These are phyloP conservation scores for Podargus strigoides DNA, from an alignment of 2,797 vertebrate genomes.

Conservation along the genomic window DNA sequence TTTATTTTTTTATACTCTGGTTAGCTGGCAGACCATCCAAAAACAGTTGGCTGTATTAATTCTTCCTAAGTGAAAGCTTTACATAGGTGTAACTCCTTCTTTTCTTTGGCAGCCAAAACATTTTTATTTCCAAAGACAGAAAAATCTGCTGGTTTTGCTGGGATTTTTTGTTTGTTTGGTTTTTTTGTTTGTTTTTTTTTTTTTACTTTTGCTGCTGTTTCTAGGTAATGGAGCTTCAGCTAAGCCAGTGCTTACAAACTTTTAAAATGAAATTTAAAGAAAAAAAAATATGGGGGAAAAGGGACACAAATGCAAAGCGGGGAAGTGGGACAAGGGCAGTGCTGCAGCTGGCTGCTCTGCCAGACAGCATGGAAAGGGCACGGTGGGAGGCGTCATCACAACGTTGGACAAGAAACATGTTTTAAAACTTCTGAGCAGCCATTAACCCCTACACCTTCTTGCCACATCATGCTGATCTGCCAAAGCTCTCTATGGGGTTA, in stretches of 20 bases:
- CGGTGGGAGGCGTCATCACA: neutral
- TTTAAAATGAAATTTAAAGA: neutral
- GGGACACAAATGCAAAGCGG: neutral
- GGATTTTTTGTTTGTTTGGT: no score
- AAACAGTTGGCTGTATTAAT: constrained; percentile 37
- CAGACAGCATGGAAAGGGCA: neutral
- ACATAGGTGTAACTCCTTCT: constrained; percentile 57
- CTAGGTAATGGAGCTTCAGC: neutral
- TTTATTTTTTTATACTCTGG: neutral
- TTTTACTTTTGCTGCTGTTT: neutral
- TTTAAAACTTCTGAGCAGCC: neutral
- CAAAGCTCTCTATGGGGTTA: neutral
- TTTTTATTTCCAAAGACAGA: constrained; percentile 60
- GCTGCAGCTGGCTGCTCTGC: neutral
- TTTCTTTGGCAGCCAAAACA: constrained; percentile 49
- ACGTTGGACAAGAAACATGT: neutral
- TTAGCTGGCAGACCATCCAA: neutral
- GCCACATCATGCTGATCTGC: neutral
- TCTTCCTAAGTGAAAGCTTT: constrained; percentile 55
- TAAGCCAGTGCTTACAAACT: neutral
- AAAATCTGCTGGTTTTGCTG: neutral
- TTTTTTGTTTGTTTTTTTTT: neutral
- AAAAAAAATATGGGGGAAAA: neutral
- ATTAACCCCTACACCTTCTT: neutral
- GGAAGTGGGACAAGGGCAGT: neutral